Base-by-base conservation (phyloP, 2,888 invertebrate species). In the Entomobrya proxima region DNA sequence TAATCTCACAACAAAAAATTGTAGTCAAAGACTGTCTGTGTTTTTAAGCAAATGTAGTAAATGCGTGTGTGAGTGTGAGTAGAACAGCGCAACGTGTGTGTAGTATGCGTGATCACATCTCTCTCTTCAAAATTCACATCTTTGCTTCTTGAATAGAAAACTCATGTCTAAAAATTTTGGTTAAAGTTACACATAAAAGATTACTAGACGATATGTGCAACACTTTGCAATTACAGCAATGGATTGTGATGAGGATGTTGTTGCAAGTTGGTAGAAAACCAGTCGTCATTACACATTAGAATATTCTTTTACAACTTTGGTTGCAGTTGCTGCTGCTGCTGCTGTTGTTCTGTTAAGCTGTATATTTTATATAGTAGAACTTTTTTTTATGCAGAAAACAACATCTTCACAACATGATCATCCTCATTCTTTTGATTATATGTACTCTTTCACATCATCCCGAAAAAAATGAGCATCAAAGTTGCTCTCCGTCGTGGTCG, bases 201-300 rank as follows among this genome's bases (percentile, higher is more conserved):
- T n/a, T n/a, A n/a, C n/a, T 37, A 69, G 44, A 69, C 35, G 24
- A 69, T 40, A 69, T 69, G 3, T 69, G 44, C 40, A 27, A 15
- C n/a, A n/a, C n/a, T n/a, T n/a, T 69, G 69, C 44, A 15, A n/a
- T 9, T 27, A 27, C 55, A 55, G 24, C 55, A 55, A 27, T 18
- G 27, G 2, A n/a, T 2, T 47, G 9, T 9, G 6, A 15, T 13
- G 6, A 37, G 21, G 37, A 37, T 18, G 18, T 47, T 47, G 9
- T 21, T 40, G 21, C n/a, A 67, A 15, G 24, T 67, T 37, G n/a
- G 44, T 69, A 69, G 44, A 69, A 69, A 69, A 69, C 69, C 69
- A 69, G 69, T 69, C 69, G 44, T 69, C 69, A 18, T 69, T 69
- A 69, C 69, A n/a, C n/a, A 69, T 69, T 69, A 40, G 44, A 44